A percentile compares a stretch with the other conserved stretches of the same genome.
These are phyloP conservation scores for Chromis chromis DNA, from an alignment of 2,797 vertebrate species.

Conservation along the genomic window DNA sequence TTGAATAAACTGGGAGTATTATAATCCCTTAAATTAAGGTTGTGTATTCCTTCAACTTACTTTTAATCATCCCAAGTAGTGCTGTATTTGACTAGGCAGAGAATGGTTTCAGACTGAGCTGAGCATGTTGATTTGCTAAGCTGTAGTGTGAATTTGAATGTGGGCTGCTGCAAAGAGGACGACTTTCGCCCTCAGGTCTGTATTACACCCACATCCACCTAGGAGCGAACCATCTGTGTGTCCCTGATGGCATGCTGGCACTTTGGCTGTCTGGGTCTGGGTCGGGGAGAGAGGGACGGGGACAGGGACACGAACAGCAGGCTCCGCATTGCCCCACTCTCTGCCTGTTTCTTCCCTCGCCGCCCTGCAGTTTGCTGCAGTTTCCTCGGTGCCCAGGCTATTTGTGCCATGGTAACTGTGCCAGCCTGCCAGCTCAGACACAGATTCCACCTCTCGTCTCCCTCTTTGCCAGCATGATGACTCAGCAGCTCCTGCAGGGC, in stretches of 20 bases:
- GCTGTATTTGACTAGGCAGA: conserved; percentile 57
- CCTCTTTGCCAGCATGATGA: conserved; percentile 76
- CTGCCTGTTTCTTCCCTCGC: conserved; percentile 59
- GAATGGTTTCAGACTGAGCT: conserved; percentile 48
- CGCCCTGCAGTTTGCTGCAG: conserved; percentile 70
- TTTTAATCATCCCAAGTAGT: conserved; percentile 44
- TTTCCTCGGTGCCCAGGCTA: conserved; percentile 68
- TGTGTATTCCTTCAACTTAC: conserved; percentile 22
- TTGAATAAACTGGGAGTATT: not conserved
- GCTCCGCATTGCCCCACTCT: conserved; percentile 61
- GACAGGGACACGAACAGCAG: conserved; percentile 58
- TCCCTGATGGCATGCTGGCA: conserved; percentile 73
- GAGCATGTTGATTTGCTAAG: conserved; percentile 64
- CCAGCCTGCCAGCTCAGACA: conserved; percentile 83
- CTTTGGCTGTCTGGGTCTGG: conserved; percentile 67
- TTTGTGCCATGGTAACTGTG: conserved; percentile 82
- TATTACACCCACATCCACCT: conserved; percentile 78
- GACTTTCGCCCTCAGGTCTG: conserved; percentile 72
- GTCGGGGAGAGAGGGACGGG: conserved; percentile 19
- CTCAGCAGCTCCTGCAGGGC: conserved; percentile 79
- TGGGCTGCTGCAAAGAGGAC: conserved; percentile 72
- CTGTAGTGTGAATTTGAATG: conserved; percentile 67
- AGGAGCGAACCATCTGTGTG: conserved; percentile 76
- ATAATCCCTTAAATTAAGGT: conserved; percentile 2
- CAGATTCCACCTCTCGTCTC: conserved; percentile 79